Base-by-base conservation (phyloP, 1,140 invertebrate genomes). In the Drosophila orena region DNA sequence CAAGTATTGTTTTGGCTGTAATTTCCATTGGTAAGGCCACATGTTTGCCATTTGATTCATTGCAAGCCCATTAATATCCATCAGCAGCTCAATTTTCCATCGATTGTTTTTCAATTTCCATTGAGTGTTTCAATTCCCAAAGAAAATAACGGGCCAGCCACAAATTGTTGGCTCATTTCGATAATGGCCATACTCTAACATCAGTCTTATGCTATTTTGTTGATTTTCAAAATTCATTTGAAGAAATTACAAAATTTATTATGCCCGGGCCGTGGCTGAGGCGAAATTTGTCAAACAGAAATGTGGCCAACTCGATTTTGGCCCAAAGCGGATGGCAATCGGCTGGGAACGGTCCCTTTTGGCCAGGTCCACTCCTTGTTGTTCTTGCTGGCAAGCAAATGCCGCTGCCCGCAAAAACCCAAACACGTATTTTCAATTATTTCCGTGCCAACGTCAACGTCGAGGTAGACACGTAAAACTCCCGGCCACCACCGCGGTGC, bases 401-500 rank as follows among this genome's bases (percentile, higher is more conserved):
- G 80, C 71, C 71, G 78, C 55, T 83, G 83, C 88, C 83, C 83
- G 64, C 84, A 86, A 86, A 80, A 88, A 89, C 85, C 84, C 84
- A 89, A 89, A 89, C 84, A 89, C 84, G 84, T 89, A 89, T 89
- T 89, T 89, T 89, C 84, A 89, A 89, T 89, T 89, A 89, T 89
- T 89, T 89, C 84, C 84, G 84, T 88, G 83, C 78, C 83, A 88
- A 81, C 69, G 74, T 86, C 64, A 77, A 68, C 80, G 65, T 79
- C 75, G 70, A 83, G 80, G 81, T 86, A 86, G 30, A 52, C 44
- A 20, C 69, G 38, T 52, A 54, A 52, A 38, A 42, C 22, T 24
- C 58, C 14, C 4, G 34, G 22, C 46, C 44, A 27, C 37, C 12
- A 27, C 37, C 12, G 46, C 24, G 14, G 20, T 10, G 27, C 38